Evolutionary conservation across 2,888 invertebrate species (phyloP), one percentile per base, ranked within the genome.

Genomic region (Priocnemis perturbator): DNA sequence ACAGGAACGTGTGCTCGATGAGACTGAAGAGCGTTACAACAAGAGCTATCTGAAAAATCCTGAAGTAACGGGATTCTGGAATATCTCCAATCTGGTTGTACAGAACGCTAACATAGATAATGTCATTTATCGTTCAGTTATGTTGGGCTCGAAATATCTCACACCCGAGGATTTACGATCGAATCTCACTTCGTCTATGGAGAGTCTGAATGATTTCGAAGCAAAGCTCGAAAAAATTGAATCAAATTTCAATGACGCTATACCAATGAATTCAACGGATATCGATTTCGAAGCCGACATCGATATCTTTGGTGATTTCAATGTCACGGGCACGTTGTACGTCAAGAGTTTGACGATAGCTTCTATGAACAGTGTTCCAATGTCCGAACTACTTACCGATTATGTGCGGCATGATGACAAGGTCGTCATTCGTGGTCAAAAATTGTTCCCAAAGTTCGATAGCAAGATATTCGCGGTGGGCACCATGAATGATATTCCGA

Each of bases 291-390:
- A 60, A 0, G 56, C 61, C 0, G 53, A 71, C 4, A 0, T 90
- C 1, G 75, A 87, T 21, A 76, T 91, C 11, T 81, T 83, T 30
- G 90, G 89, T 20, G 69, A 79, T 53, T 73, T 90, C 0, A 75
- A 81, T 61, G 79, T 90, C 37, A 73, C 73, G 17, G 88, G 87
- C 17, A 79, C 72, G 11, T 74, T 87, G 61, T 70, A 67, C 17
- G 81, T 86, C 26, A 71, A 83, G 14, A 82, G 84, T 58, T 74
- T 90, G 19, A 67, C 72, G 15, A 79, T 86, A 0, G 77, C 83
- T 11, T 61, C 19, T 14, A 71, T 90, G 5, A 89, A 89, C 69
- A 83, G 79, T 0, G 69, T 83, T 17, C 58, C 81, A 14, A 74
- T 84, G 11, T 70, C 83, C 3, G 70, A 78, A 14, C 69, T 89